A percentile compares a stretch with the other conserved stretches of the same genome.
Evolutionary conservation across 2,888 invertebrate species (phyloP).

Genomic region (Synanthedon andrenaeformis): DNA sequence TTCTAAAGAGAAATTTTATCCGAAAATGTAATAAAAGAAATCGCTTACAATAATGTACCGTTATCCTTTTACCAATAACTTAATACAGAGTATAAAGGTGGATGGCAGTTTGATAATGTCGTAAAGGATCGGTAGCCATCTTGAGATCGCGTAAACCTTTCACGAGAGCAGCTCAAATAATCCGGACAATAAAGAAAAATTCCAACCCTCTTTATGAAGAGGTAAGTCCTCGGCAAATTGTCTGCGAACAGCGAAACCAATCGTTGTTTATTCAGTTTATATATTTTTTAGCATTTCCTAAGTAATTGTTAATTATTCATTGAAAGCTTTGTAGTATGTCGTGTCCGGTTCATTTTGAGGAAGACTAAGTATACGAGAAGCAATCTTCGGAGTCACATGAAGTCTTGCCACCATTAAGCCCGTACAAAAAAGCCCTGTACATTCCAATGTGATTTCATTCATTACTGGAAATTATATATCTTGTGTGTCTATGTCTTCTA

Average conservation of each 20-base stretch:
- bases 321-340: too few relatives aligned
- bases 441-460: too few relatives aligned
- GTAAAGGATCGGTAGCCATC: conserved; percentile 63
- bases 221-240: conserved; percentile 70
- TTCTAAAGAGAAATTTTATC: too few relatives aligned
- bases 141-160: conserved; percentile 63
- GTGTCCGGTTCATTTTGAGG: too few relatives aligned
- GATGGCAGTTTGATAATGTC: conserved; percentile 57
- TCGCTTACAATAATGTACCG: neutral
- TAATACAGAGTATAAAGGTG: conserved; percentile 58
- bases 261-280: neutral
- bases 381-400: too few relatives aligned
- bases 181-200: conserved; percentile 70
- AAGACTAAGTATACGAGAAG: too few relatives aligned
- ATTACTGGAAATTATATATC: too few relatives aligned
- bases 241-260: conserved; percentile 13
- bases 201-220: conserved; percentile 69
- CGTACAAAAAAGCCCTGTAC: too few relatives aligned
- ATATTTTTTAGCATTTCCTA: too few relatives aligned
- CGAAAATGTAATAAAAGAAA: neutral
- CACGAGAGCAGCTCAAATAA: conserved; percentile 58
- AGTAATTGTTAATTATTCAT: too few relatives aligned
- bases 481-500: too few relatives aligned
- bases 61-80: conserved; percentile 40
- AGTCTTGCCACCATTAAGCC: too few relatives aligned